A percentile compares a stretch with the other conserved stretches of the same genome.
phyloP scores from a whole-genome alignment of 2,888 invertebrate species.

The Craniophora ligustri region DNA sequence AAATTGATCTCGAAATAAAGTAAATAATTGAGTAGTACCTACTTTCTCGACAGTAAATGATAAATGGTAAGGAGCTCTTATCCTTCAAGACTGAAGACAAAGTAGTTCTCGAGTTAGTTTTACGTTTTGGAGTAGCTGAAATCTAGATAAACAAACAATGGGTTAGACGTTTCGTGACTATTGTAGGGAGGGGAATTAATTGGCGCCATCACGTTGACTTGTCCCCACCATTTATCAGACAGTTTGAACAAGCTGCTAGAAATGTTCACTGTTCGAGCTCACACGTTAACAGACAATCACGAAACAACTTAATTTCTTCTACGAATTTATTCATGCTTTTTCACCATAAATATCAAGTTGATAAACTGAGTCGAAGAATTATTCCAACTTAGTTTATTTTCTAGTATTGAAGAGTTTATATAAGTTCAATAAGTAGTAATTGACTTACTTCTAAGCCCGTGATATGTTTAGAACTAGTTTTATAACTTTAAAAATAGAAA shows the following conservation, averaged over 20 bases:
- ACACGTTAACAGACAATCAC: slow-evolving; percentile 46
- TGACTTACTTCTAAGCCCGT: neutral
- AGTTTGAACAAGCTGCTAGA: slow-evolving; percentile 68
- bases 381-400: neutral
- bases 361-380: slow-evolving; percentile 11
- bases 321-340: slow-evolving; percentile 26
- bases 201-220: slow-evolving; percentile 69
- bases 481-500: no score
- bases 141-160: slow-evolving; percentile 55
- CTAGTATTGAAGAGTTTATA: neutral
- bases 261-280: slow-evolving; percentile 62
- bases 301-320: slow-evolving; percentile 26
- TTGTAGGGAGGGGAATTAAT: slow-evolving; percentile 71
- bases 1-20: neutral
- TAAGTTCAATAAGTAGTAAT: slow-evolving; percentile 4
- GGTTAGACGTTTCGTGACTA: slow-evolving; percentile 65
- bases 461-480: no score
- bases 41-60: slow-evolving; percentile 20
- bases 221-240: slow-evolving; percentile 70
- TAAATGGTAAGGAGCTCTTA: no score
- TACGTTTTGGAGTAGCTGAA: slow-evolving; percentile 32
- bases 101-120: slow-evolving; percentile 36
- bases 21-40: slow-evolving; percentile 9
- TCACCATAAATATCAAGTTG: slow-evolving; percentile 9
- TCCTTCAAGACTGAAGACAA: slow-evolving; percentile 19